These are phyloP conservation scores for Syngnathus floridae DNA, from an alignment of 2,113 vertebrate species.

Conservation along the genomic window DNA sequence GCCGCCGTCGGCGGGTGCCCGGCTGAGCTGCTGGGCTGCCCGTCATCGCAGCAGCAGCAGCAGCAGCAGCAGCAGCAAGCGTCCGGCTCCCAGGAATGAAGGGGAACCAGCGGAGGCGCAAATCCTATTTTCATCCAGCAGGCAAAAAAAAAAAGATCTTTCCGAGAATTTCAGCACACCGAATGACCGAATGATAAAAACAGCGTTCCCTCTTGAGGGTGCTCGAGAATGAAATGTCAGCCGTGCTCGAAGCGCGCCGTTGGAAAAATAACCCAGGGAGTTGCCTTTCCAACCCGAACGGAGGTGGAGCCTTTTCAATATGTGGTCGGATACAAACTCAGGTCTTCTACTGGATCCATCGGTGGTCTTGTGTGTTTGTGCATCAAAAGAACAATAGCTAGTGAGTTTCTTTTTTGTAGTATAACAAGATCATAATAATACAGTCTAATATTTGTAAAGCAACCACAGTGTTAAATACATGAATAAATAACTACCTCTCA, in stretches of 20 bases:
- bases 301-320: neutral
- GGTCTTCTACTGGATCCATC: neutral
- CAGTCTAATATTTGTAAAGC: too few relatives aligned
- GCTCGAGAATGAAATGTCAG: neutral
- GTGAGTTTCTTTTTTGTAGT: neutral
- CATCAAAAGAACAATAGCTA: neutral
- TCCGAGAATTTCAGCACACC: too few relatives aligned
- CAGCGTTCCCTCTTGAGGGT: neutral
- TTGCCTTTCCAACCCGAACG: too few relatives aligned
- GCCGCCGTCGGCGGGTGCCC: constrained; percentile 45
- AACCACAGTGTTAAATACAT: too few relatives aligned
- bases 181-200: too few relatives aligned
- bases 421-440: too few relatives aligned
- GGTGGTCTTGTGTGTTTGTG: neutral
- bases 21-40: constrained; percentile 30
- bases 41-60: constrained; percentile 21
- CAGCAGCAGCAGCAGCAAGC: constrained; percentile 19
- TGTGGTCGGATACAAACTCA: neutral
- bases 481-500: neutral
- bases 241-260: too few relatives aligned
- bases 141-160: too few relatives aligned
- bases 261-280: too few relatives aligned
- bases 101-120: neutral
- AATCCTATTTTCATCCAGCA: neutral
- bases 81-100: neutral